Percentiles rank a stretch among this genome's conserved stretches.
Conservation (phyloP, 1,140 invertebrate genomes). For the Achroia grisella region DNA sequence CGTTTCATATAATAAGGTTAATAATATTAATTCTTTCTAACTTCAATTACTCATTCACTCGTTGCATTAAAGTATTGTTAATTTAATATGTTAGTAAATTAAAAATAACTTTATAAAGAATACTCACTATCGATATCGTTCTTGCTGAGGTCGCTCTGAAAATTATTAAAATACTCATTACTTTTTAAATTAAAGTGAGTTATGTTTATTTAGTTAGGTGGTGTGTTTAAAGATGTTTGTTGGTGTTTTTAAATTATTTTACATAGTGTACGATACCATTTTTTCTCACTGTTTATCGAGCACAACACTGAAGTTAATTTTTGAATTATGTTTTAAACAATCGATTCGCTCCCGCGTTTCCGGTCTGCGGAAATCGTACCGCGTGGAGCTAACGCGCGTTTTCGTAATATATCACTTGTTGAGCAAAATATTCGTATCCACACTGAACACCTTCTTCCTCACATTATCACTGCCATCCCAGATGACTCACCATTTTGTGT, state of each 20-base stretch:
- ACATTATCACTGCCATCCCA: constrained; percentile 56
- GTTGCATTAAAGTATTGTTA: background rate
- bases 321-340: constrained; percentile 12
- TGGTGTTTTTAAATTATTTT: background rate
- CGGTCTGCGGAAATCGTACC: constrained; percentile 55
- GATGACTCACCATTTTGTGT: constrained; percentile 79
- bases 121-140: constrained; percentile 86
- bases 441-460: constrained; percentile 56
- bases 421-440: constrained; percentile 40
- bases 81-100: background rate
- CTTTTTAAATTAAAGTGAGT: constrained; percentile 6
- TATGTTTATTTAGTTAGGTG: constrained; percentile 36
- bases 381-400: constrained; percentile 23
- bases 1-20: no score
- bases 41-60: no score
- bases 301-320: constrained; percentile 46
- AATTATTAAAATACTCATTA: constrained; percentile 68
- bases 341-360: constrained; percentile 34
- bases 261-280: constrained; percentile 28
- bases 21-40: no score
- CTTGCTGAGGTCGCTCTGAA: constrained; percentile 82
- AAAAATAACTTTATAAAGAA: constrained; percentile 7
- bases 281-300: constrained; percentile 38
- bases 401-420: constrained; percentile 42
- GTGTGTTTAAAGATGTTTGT: constrained; percentile 16